Conservation (phyloP, 2,113 vertebrate genomes). For the Cricetomys ansorgei region DNA sequence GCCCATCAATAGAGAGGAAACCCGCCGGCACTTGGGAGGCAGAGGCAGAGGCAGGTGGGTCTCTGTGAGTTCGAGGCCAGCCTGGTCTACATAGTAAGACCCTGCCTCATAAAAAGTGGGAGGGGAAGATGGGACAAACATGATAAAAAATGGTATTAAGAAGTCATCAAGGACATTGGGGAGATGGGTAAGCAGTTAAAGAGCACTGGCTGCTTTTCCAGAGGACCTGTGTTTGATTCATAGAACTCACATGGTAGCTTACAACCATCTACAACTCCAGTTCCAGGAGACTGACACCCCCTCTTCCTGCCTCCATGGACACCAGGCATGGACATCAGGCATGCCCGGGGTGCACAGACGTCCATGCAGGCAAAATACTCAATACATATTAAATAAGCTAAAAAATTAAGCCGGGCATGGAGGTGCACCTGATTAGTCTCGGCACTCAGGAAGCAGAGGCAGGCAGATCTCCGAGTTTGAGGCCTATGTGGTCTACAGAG, state of each 20-base stretch:
- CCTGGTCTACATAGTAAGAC: neutral
- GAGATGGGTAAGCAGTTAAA: neutral
- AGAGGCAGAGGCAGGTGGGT: neutral
- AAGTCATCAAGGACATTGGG: neutral
- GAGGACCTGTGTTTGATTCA: neutral
- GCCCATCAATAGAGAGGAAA: neutral
- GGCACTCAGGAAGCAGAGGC: neutral
- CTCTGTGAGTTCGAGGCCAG: neutral
- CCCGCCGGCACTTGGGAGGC: neutral
- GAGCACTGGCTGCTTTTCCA: neutral
- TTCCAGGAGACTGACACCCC: neutral
- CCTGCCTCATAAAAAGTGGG: neutral
- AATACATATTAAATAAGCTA: neutral
- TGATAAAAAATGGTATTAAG: neutral
- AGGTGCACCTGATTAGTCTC: no score
- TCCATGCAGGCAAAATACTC: neutral
- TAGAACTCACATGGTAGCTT: neutral
- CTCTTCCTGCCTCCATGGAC: neutral
- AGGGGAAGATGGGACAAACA: neutral
- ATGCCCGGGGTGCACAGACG: neutral
- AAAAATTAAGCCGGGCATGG: neutral
- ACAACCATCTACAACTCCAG: neutral
- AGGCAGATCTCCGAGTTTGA: neutral
- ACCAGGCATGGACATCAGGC: neutral
- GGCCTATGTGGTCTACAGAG: neutral